phyloP scores from a whole-genome alignment of 92 coral and sea anemone species.

The Actinernus sp. region DNA sequence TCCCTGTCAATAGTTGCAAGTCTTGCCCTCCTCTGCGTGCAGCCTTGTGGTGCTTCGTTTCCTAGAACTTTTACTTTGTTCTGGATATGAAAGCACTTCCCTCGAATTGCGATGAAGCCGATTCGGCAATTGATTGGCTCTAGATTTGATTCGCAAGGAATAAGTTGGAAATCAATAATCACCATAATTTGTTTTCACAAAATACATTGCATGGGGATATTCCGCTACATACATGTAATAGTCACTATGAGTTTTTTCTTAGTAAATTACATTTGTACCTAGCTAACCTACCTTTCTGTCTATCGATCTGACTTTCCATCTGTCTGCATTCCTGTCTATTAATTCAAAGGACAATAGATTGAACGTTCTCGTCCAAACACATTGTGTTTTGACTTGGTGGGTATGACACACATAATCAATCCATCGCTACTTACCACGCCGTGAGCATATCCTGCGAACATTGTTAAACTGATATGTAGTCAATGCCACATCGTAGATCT shows the following conservation, averaged over 20 bases:
- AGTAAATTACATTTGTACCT: no score
- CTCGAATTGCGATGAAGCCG: conserved; percentile 12
- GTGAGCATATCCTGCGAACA: background rate
- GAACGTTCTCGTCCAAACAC: no score
- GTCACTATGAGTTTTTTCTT: no score
- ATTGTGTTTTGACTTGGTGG: no score
- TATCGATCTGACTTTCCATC: no score
- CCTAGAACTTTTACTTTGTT: background rate
- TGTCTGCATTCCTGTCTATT: no score
- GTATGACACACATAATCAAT: no score
- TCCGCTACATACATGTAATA: no score
- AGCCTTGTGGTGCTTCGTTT: conserved; percentile 1
- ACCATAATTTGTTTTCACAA: no score
- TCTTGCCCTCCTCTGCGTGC: background rate
- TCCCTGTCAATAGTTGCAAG: conserved; percentile 14
- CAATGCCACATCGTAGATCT: conserved; percentile 18
- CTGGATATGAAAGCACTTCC: conserved; percentile 13
- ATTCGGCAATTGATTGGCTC: conserved; percentile 11
- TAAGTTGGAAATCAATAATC: background rate
- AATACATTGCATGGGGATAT: no score
- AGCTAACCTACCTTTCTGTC: no score
- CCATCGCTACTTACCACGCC: background rate
- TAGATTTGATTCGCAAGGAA: background rate
- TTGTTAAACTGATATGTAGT: conserved; percentile 1
- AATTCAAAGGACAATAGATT: no score